Evolutionary conservation across 2,888 invertebrate genomes (phyloP), one percentile per base, ranked within the genome.

Genomic region (Tuta absoluta): DNA sequence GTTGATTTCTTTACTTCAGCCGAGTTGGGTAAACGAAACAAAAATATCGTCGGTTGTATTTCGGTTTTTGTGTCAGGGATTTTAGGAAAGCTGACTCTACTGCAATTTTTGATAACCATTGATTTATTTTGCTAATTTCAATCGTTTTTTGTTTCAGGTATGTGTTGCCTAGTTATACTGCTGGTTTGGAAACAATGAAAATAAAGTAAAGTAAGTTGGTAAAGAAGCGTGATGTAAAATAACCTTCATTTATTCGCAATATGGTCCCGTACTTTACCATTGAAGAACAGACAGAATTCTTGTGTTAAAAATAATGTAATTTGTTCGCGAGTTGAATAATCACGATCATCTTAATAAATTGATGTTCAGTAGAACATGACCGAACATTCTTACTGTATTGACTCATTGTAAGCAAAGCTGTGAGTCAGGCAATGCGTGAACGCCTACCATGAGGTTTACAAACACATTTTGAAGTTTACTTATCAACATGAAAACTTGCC

Each of bases 61-160:
- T 49, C 19, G 49, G 10, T 21, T 49, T 21, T 49, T 21, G 11
- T 21, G 49, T 49, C 11, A 19, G 17, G 17, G 7, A n/a, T 49
- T 10, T 49, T 41, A n/a, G 41, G 14, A 41, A 41, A 41, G 11
- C 33, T 10, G 33, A 10, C 41, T 14, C 38, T n/a, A 2, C 14
- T 41, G 41, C 14, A n/a, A 3, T 41, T 41, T 41, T 41, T 3
- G 41, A n/a, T 41, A 12, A 14, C 1, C 14, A 49, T 21, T 49
- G 17, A 49, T 1, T 23, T 48, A 5, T 51, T 51, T 10, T 51
- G 19, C 51, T 51, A 23, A 51, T 56, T 24, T 12, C 28, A 17
- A n/a, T n/a, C n/a, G n/a, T 56, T 17, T 33, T 56, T 56, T 56
- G 51, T 51, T 56, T 33, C 56, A 56, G 56, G 56, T 56, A 56